Conservation (phyloP, 2,888 invertebrate species). For the Drosophila nr. perissopoda region DNA sequence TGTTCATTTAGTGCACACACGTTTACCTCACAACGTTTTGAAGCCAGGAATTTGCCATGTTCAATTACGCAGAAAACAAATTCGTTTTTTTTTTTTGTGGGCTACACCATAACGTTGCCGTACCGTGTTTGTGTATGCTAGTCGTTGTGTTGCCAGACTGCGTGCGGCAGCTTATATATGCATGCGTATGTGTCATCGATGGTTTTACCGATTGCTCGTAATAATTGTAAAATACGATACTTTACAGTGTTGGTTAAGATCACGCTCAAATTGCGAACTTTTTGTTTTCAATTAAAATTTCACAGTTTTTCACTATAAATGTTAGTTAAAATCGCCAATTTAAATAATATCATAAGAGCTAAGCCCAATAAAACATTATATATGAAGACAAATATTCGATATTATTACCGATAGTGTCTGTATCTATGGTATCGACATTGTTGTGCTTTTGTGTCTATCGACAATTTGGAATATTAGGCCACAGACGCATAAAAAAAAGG, state of each 20-base stretch:
- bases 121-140: slow-evolving; percentile 64
- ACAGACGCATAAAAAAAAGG: not conserved
- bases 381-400: not conserved
- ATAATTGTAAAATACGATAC: not conserved
- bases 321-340: not conserved
- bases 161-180: not conserved
- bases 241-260: not conserved
- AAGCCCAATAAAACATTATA: not conserved
- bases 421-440: slow-evolving; percentile 3
- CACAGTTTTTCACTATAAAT: not conserved
- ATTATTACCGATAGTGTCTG: slow-evolving; percentile 4
- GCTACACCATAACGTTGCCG: slow-evolving; percentile 42
- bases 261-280: not conserved
- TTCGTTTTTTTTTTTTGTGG: slow-evolving; percentile 47
- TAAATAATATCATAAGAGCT: not conserved
- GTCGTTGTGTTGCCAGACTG: slow-evolving; percentile 33
- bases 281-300: not conserved
- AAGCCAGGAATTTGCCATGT: slow-evolving; percentile 31
- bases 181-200: not conserved
- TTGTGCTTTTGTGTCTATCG: slow-evolving; percentile 5
- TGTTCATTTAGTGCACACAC: slow-evolving; percentile 24
- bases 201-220: not conserved
- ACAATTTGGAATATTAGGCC: not conserved
- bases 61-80: slow-evolving; percentile 60
- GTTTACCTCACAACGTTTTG: slow-evolving; percentile 3